Evolutionary conservation across 2,113 vertebrate genomes (phyloP), one percentile per base, ranked within the genome.

Genomic region (Sinocyclocheilus anshuiensis): DNA sequence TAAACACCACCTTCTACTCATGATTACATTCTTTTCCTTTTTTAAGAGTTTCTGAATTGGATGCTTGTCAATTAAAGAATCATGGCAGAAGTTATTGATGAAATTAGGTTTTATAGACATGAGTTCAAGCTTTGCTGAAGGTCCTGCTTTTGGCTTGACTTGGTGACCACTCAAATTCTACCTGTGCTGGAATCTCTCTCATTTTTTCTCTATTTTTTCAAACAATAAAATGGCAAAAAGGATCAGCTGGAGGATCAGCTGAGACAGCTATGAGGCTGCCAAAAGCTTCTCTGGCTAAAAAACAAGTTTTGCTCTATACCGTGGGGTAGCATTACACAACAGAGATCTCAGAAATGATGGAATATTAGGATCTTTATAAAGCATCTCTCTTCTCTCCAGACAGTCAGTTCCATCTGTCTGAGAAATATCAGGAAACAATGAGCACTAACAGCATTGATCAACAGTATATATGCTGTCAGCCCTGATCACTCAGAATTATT

Each of bases 371-470:
- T 33, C 9, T 57, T 12, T 22, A 78, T 22, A 12, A 57, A 57
- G 26, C 65, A 18, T 24, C 11, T 42, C 13, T 48, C 11, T 12
- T 15, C 22, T 76, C n/a, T 3, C n/a, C 48, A 53, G 42, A 53
- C 7, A 80, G 9, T 22, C 2, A 57, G 33, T 42, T 24, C 33
- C 6, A 42, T 11, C 55, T 81, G 78, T 42, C 57, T 48, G 55
- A 81, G 29, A 63, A 42, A 39, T 45, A 24, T 61, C 53, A n/a
- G 26, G 55, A 80, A 80, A 61, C 29, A 61, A 80, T 24, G 55
- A 80, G 77, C 77, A 42, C 55, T 61, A 59, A 80, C 77, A 42
- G 10, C 57, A 42, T 45, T 80, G 53, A 80, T 80, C 55, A 61
- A 42, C 20, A 76, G 22, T 22, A 48, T 45, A 45, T 48, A 53